Evolutionary conservation across 1,140 invertebrate species (phyloP), one percentile per base, ranked within the genome.

Genomic region (Oreohelix idahoensis): DNA sequence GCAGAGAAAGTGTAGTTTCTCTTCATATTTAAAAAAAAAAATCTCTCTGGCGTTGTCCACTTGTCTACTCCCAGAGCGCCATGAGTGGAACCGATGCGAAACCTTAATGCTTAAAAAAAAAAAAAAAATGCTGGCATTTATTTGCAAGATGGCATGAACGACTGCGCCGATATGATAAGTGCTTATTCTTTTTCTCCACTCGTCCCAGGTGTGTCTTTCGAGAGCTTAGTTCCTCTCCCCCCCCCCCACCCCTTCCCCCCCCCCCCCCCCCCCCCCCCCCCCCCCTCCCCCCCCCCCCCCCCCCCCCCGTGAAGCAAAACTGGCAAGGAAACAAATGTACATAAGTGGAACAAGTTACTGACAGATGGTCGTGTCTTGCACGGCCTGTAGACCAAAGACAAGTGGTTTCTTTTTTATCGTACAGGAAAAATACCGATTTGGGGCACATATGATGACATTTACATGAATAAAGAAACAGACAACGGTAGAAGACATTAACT

Each of bases 151-250:
- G 20, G 63, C 63, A 10, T 32, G n/a, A 66, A 32, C n/a, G 51
- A 10, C 4, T 71, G 69, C 38, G 36, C 71, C 11, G 71, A 42
- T 74, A 74, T 17, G 71, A 42, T 42, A 74, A 74, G 71, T 74
- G 38, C 38, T 74, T 42, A 74, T 74, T 74, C 36, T 74, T 74
- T 74, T 39, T 74, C 38, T 35, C 71, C 8, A 17, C 63, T 66
- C 20, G 63, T 66, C 63, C 63, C 63, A 66, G n/a, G 63, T 66
- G 63, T 29, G 63, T 66, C n/a, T 66, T 66, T 66, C 29, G 53
- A 66, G 63, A 32, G 63, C 1, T 35, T 32, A 32, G n/a, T 5
- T 29, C 17, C 29, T 66, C 0, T n/a, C 29, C 17, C n/a, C 32
- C 11, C n/a, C 17, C 45, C 45, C 45, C 17, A 49, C 17, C 8